Conservation (phyloP, 2,113 vertebrate genomes). For the Centropristis striata region DNA sequence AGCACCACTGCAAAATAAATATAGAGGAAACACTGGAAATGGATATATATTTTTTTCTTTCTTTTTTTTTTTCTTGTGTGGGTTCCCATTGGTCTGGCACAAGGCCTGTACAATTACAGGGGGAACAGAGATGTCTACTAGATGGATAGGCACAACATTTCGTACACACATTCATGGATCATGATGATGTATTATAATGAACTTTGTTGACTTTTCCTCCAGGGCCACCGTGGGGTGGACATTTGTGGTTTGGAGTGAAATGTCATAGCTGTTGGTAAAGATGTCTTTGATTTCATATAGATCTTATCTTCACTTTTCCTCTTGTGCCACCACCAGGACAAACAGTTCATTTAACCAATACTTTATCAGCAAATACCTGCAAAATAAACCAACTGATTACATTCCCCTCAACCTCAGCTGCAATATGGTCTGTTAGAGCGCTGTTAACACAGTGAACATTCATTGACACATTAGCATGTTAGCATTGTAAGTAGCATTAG, state of each 20-base stretch:
- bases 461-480: neutral
- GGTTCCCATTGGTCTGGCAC: too few relatives aligned
- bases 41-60: too few relatives aligned
- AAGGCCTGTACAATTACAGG: too few relatives aligned
- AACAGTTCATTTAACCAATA: neutral
- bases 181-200: neutral
- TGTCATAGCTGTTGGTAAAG: neutral
- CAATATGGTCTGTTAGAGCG: too few relatives aligned
- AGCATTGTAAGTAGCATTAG: too few relatives aligned
- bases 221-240: neutral
- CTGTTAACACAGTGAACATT: too few relatives aligned
- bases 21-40: too few relatives aligned
- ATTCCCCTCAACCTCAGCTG: neutral
- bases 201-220: neutral
- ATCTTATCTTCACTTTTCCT: neutral
- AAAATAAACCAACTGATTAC: too few relatives aligned
- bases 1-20: too few relatives aligned
- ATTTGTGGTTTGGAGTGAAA: neutral
- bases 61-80: too few relatives aligned
- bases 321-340: neutral
- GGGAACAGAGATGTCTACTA: neutral
- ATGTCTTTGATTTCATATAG: too few relatives aligned
- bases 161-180: neutral
- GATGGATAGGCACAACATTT: neutral
- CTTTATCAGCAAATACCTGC: neutral